Base-by-base conservation (phyloP, 2,888 invertebrate genomes). In the Argyresthia goedartella region DNA sequence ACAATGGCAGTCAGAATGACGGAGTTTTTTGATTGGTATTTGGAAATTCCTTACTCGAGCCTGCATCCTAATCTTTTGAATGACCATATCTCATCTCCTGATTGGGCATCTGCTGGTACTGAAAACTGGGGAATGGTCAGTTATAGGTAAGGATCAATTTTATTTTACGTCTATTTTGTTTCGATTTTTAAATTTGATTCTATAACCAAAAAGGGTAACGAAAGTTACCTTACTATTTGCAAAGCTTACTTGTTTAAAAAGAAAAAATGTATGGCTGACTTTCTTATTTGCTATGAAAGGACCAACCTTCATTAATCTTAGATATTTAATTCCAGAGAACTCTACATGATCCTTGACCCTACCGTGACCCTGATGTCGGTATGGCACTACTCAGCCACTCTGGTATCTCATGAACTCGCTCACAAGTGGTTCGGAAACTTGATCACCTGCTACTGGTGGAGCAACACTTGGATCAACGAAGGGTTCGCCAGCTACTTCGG, bases 381-480 rank as follows among this genome's bases (percentile, higher is more conserved):
- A 1, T 79, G 84, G 53, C 82, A 85, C 47, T 80, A 86, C 57
- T 81, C 89, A 13, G 85, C 88, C 0, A 89, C 86, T 0, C 69
- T 88, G 0, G 73, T 89, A 7, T 79, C 89, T 0, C 90, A 90
- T 57, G 90, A 90, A 57, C 79, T 89, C n/a, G 85, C 87, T 0
- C 95, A 96, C 66, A 92, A 91, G 78, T 94, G 94, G 94, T 94
- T 94, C 63, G 94, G 94, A 0, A 91, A 94, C 67, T 71, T 91
- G 44, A 89, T 94, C 10, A 91, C 92, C 1, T 88, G 91, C 44
- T 81, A 85, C 57, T 94, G 92, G 93, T 94, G 93, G 94, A 87
- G 88, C 15, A 90, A 88, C 55, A 86, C 91, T 0, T 93, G 93
- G 92, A 81, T 93, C 14, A 93, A 91, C 62, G 93, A 93, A 68